Evolutionary conservation across 2,888 invertebrate species (phyloP), one percentile per base, ranked within the genome.

Genomic region (Microplitis manilae): DNA sequence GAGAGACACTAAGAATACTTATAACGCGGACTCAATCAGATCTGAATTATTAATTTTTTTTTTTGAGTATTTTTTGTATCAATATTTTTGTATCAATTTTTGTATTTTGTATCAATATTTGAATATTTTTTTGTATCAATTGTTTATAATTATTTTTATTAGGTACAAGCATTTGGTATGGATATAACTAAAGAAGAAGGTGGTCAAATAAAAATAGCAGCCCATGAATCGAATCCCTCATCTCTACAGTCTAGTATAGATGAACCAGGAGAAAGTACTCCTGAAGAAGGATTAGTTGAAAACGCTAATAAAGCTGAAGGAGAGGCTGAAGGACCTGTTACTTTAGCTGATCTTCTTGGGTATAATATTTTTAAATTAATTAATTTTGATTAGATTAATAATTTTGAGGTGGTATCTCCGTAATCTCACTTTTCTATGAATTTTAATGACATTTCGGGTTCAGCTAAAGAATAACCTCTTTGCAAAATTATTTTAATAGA

Each of bases 171-270:
- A 0, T 95, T 95, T 87, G 95, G 95, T 71, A 89, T 94, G 89
- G 96, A 96, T 83, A 94, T 95, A 84, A 94, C 94, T 68, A 96
- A 96, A 88, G 96, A 96, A 88, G 96, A 96, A 85, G 94, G 93
- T 81, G 95, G 95, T 79, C 95, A 95, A 88, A 93, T 94, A 81
- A 95, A 95, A 89, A 92, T 95, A 86, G 94, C 94, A 77, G 92
- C 94, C 0, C 95, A 95, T 87, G 96, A 95, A 86, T 94, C 94
- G 0, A 93, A 94, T 1, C 92, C 93, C 72, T 92, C 93, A 9
- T 94, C 93, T 9, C 93, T 94, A 6, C 94, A 94, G 78, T 94
- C 95, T 17, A 94, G 95, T 30, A 93, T 94, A 72, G 94, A 96
- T 87, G 93, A 94, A 86, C 93, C 93, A 1, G 95, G 95, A 0